phyloP scores from a whole-genome alignment of 1,140 invertebrate species.

The Achroia grisella region DNA sequence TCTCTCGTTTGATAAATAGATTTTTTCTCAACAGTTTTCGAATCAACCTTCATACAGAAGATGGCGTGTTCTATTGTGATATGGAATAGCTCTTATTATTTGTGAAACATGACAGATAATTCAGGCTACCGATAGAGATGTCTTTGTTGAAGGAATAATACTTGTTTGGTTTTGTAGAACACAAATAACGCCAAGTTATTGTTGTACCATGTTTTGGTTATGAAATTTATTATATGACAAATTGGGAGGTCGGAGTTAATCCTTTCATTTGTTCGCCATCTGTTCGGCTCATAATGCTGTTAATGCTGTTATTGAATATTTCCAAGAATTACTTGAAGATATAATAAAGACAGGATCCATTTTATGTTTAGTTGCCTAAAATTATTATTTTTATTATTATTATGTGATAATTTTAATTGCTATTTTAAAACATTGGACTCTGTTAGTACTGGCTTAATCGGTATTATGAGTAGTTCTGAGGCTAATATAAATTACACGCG shows the following conservation, averaged over 20 bases:
- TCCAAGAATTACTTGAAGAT: background rate
- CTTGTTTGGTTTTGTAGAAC: slow-evolving; percentile 44
- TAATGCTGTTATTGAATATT: slow-evolving; percentile 8
- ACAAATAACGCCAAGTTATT: slow-evolving; percentile 42
- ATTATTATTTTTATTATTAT: too few species aligned
- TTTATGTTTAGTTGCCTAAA: too few species aligned
- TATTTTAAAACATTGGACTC: too few species aligned
- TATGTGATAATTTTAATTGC: too few species aligned
- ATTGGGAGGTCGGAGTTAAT: slow-evolving; percentile 53
- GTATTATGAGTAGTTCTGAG: too few species aligned
- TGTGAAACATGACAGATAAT: slow-evolving; percentile 63
- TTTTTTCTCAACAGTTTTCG: slow-evolving; percentile 48
- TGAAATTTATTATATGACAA: slow-evolving; percentile 65
- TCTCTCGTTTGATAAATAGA: slow-evolving; percentile 61
- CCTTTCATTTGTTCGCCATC: slow-evolving; percentile 42
- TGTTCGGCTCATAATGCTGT: slow-evolving; percentile 18
- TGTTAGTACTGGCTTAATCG: too few species aligned
- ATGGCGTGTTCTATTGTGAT: slow-evolving; percentile 47
- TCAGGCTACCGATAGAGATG: slow-evolving; percentile 58
- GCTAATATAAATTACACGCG: too few species aligned
- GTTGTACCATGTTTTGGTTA: slow-evolving; percentile 59
- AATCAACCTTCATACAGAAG: slow-evolving; percentile 37
- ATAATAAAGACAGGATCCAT: too few species aligned
- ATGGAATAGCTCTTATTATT: slow-evolving; percentile 64
- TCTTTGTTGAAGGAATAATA: slow-evolving; percentile 56